Conservation (phyloP, 2,888 invertebrate genomes). For the Carcina quercana region DNA sequence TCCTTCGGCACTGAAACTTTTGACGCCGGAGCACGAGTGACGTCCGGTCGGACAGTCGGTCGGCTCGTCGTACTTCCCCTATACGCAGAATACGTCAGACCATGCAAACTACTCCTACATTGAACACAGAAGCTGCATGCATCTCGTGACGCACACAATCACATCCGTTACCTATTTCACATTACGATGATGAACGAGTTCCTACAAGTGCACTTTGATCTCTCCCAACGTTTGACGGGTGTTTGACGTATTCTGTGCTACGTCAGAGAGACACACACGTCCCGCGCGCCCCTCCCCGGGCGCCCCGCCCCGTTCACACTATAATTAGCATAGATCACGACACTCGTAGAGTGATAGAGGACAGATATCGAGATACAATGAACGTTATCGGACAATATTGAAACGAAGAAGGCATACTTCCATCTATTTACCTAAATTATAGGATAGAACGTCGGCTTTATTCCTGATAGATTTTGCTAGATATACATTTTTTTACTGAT, state of each 20-base stretch:
- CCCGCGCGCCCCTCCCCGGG: constrained; percentile 18
- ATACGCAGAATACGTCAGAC: no score
- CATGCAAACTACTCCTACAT: no score
- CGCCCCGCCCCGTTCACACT: constrained; percentile 38
- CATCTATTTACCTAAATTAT: constrained; percentile 67
- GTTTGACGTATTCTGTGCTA: no score
- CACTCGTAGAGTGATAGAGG: constrained; percentile 69
- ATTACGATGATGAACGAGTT: constrained; percentile 12
- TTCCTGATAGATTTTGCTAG: constrained; percentile 74
- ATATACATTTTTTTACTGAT: constrained; percentile 60
- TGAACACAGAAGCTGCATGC: no score
- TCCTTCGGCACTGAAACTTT: constrained; percentile 65
- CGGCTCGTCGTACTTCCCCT: constrained; percentile 23
- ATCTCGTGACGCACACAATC: constrained; percentile 22
- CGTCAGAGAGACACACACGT: no score
- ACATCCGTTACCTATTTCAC: constrained; percentile 14
- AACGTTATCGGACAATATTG: constrained; percentile 71
- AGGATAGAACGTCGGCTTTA: constrained; percentile 70
- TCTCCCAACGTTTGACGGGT: no score
- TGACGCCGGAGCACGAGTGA: constrained; percentile 58
- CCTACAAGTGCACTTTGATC: no score
- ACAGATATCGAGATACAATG: constrained; percentile 61
- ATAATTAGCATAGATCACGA: constrained; percentile 64
- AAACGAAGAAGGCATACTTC: constrained; percentile 69
- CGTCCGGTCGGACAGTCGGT: constrained; percentile 10